A percentile compares a stretch with the other conserved stretches of the same genome.
These are phyloP conservation scores for Etheostoma perlongum DNA, from an alignment of 2,797 vertebrate genomes.

Conservation along the genomic window DNA sequence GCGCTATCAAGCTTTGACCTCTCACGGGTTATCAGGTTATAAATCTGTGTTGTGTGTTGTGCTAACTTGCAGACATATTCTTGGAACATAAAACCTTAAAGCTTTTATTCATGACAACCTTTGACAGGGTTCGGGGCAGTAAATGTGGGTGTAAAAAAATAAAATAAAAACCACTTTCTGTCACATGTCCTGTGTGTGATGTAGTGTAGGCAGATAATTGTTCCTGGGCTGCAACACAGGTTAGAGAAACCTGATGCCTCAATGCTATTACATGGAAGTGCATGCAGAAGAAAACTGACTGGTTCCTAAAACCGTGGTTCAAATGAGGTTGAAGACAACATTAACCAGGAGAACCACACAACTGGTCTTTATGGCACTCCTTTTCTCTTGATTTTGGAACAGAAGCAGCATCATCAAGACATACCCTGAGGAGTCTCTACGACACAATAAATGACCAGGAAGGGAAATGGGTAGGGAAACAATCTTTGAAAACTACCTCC, in stretches of 20 bases:
- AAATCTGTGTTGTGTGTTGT: not conserved
- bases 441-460: not conserved
- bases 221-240: not conserved
- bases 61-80: not conserved
- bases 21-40: no score
- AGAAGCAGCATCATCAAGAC: not conserved
- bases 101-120: not conserved
- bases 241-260: not conserved
- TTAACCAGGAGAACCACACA: not conserved
- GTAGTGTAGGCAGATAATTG: no score
- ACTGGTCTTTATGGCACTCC: not conserved
- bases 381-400: not conserved
- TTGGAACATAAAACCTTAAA: not conserved
- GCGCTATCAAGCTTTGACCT: not conserved
- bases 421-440: not conserved
- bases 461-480: not conserved
- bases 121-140: no score
- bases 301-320: no score
- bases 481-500: not conserved
- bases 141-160: no score
- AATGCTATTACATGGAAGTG: not conserved
- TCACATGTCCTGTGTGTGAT: no score
- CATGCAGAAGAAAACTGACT: not conserved
- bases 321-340: not conserved
- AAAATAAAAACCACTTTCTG: no score